Conservation (phyloP, 2,113 vertebrate species). For the Meles meles region DNA sequence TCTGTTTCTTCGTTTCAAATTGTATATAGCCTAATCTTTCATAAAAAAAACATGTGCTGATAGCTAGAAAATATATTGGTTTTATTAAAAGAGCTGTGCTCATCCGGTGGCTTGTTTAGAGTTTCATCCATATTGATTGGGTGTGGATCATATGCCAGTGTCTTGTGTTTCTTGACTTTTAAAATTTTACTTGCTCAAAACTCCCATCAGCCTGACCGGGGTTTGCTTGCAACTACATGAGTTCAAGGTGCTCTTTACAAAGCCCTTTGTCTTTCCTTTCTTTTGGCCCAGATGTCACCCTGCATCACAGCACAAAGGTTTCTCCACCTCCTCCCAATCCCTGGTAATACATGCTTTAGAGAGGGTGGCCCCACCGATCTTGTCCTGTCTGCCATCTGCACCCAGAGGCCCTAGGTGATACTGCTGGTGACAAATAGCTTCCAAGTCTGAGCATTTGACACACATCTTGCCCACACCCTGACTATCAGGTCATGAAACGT, state of each 20-base stretch:
- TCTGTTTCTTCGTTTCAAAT: background rate
- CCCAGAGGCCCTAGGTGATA: too few relatives aligned
- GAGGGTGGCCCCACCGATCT: too few relatives aligned
- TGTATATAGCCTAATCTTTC: background rate
- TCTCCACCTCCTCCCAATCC: too few relatives aligned
- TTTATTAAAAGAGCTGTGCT: background rate
- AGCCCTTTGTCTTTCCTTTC: too few relatives aligned
- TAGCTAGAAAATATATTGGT: background rate
- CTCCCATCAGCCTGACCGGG: fast-evolving
- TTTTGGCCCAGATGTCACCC: too few relatives aligned
- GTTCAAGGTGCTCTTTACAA: fast-evolving
- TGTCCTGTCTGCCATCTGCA: too few relatives aligned
- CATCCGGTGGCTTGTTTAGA: background rate
- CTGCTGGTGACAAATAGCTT: too few relatives aligned
- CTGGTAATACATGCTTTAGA: too few relatives aligned
- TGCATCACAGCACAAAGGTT: too few relatives aligned
- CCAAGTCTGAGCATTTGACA: too few relatives aligned
- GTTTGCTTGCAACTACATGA: fast-evolving
- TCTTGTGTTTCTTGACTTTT: background rate
- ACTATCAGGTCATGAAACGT: too few relatives aligned
- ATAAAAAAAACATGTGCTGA: background rate
- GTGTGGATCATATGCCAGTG: background rate
- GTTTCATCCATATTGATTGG: fast-evolving
- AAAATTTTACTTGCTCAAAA: background rate
- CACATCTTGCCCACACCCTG: too few relatives aligned